Evolutionary conservation across 2,113 vertebrate species (phyloP), one percentile per base, ranked within the genome.

Genomic region (Cephalopterus ornatus): DNA sequence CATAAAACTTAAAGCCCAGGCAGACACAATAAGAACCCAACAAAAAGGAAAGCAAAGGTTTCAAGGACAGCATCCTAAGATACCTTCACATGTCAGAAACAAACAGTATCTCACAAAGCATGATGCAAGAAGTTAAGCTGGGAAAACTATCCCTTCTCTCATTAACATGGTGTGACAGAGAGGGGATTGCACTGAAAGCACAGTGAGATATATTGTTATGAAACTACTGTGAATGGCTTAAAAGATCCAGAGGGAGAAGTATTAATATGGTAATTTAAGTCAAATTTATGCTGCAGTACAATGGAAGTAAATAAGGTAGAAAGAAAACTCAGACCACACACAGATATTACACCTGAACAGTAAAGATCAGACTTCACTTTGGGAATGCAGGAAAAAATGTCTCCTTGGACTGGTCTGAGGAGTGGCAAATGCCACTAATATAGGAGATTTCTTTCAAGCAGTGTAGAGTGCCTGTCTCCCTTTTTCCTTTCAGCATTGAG

Each of bases 1-100:
- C 76, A 92, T 82, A 91, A 93, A 92, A 92, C 85, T 91, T 91
- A 72, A 94, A 93, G 86, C 70, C 70, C 46, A 93, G 88, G 81
- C 68, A 96, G 79, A 93, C 80, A 95, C 76, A 95, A 50, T 89
- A 93, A 81, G 90, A 96, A 75, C 16, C 27, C 35, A 30, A 74
- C 37, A 65, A 81, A 95, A 95, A 81, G 47, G 42, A 91, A 91
- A 92, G 86, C 80, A 91, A 49, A 85, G 32, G 41, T 88, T 92
- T 92, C 91, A 79, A 92, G 85, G 79, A 76, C 4, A 2, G 86
- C 66, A 87, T 75, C 56, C 65, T 91, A 44, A 83, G 39, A 82
- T 65, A 88, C 56, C 37, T 93, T 84, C 41, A 75, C 2, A 7
- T 73, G n/a, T 74, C 22, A 53, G 52, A 66, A 89, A 67, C 23